Base-by-base conservation (phyloP, 2,888 invertebrate species). In the Microctonus brassicae region DNA sequence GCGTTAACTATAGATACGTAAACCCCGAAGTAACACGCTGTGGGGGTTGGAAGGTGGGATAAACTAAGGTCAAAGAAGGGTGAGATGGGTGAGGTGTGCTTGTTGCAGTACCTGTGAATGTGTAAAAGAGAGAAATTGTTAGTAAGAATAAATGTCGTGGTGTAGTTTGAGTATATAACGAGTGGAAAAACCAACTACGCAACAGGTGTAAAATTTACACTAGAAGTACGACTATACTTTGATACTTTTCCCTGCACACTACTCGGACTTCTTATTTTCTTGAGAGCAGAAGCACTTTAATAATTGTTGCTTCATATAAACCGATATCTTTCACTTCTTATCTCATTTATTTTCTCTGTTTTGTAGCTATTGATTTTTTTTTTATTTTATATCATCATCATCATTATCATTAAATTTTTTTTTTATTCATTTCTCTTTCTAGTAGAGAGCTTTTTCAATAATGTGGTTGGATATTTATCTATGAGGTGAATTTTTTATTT, bases 121-220 rank as follows among this genome's bases (percentile, higher is more conserved):
- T n/a, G 7, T n/a, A 7, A 47, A 47, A 24, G 55, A 55, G 13
- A 26, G 13, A 55, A 29, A 55, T 26, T 26, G 26, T 29, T 1
- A 13, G 29, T 29, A 7, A 7, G 7, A 29, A n/a, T n/a, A n/a
- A n/a, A n/a, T n/a, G n/a, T n/a, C n/a, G n/a, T n/a, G n/a, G 47
- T 17, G 47, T n/a, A 47, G 47, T 29, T 7, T n/a, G 36, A 66
- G 57, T 66, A 57, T 39, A 29, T 33, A 53, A 58, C 67, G 47
- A 17, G 63, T 34, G 58, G 22, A 58, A 47, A 47, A 42, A n/a
- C 13, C 24, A 57, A 39, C 4, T 36, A 72, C 52, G 68, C 72
- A 72, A 72, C 72, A 72, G 72, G 72, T 72, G 64, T 33, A 72
- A 69, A 60, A 34, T 24, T 20, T 36, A 33, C 47, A 66, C 26